Conservation (phyloP, 1,140 invertebrate genomes). For the Brachionus asplanchnoidis region DNA sequence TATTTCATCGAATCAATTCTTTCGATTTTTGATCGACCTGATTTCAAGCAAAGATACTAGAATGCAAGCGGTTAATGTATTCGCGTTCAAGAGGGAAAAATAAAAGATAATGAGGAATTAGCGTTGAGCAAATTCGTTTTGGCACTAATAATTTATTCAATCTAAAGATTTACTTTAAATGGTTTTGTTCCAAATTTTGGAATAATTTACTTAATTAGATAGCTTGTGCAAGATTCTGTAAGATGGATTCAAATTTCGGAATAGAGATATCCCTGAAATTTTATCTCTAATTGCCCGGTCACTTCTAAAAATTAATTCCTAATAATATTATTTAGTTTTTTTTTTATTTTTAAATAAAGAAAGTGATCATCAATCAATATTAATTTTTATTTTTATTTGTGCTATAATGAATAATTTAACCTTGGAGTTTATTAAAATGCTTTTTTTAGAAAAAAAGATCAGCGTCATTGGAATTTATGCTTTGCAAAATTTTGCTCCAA, state of each 20-base stretch:
- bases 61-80: not conserved
- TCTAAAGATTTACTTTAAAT: slow-evolving; percentile 16
- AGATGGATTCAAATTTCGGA: not conserved
- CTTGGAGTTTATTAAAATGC: too few relatives aligned
- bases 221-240: not conserved
- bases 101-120: not conserved
- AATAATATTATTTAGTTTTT: not conserved
- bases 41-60: not conserved
- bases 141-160: not conserved
- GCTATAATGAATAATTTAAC: too few relatives aligned
- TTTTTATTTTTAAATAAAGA: not conserved
- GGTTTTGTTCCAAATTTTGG: not conserved
- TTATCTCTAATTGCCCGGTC: not conserved
- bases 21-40: not conserved
- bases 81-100: not conserved
- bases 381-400: too few relatives aligned
- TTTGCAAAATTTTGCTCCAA: too few relatives aligned
- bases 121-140: not conserved
- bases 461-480: too few relatives aligned
- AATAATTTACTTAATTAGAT: not conserved
- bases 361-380: too few relatives aligned
- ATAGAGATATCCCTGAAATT: not conserved
- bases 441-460: too few relatives aligned
- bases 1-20: slow-evolving; percentile 16
- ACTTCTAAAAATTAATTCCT: not conserved